Conservation (phyloP, 2,113 vertebrate species). For the Amphiprion percula region DNA sequence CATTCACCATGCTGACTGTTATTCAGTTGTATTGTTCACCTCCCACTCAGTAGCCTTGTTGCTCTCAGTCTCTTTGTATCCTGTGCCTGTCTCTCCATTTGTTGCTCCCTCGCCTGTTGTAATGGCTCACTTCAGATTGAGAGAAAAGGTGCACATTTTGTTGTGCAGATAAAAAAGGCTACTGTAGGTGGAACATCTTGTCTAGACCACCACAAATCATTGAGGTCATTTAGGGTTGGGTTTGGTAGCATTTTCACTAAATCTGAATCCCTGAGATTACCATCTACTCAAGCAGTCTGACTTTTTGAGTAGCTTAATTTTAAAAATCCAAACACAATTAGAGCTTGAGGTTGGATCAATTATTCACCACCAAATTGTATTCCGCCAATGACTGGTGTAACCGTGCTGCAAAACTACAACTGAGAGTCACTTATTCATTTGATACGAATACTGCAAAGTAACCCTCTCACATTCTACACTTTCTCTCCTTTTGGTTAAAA, state of each 20-base stretch:
- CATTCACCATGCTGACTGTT: slow-evolving; percentile 17
- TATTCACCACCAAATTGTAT: slow-evolving; percentile 11
- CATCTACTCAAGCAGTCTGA: not conserved
- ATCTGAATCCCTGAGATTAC: not conserved
- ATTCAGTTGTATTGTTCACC: slow-evolving; percentile 24
- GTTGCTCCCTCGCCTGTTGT: slow-evolving; percentile 5
- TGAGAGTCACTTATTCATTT: not conserved
- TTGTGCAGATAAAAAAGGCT: slow-evolving; percentile 6
- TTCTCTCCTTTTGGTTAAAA: not conserved
- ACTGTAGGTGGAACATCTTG: not conserved
- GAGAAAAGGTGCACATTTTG: not conserved
- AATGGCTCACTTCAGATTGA: not conserved
- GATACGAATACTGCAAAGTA: not conserved
- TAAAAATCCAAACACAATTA: too few species aligned
- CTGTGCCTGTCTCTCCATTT: not conserved
- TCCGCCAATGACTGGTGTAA: not conserved
- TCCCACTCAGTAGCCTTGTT: slow-evolving; percentile 1
- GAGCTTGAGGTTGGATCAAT: not conserved
- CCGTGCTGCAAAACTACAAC: not conserved
- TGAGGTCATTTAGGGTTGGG: not conserved
- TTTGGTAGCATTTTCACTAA: slow-evolving; percentile 1
- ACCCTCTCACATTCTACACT: not conserved
- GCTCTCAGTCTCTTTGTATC: not conserved
- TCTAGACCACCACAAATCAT: not conserved
- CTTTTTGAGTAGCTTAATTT: not conserved